Percentiles rank a stretch among this genome's conserved stretches.
Evolutionary conservation across 2,888 invertebrate species (phyloP).

Genomic region (Magallana nippona): DNA sequence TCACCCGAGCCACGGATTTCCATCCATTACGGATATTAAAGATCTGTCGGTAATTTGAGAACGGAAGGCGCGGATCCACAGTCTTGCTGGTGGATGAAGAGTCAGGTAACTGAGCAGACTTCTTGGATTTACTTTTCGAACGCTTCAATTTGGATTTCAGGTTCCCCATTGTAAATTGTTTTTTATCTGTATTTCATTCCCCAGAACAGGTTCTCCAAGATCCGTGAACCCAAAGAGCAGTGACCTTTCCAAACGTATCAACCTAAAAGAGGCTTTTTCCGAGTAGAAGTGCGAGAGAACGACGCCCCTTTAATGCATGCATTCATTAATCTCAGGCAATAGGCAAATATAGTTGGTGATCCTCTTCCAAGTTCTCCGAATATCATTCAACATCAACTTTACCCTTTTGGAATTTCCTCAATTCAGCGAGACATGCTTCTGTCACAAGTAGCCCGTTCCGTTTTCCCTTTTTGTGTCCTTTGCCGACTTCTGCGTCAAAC

Average conservation of each 20-base stretch:
- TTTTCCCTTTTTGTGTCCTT: not conserved
- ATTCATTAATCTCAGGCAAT: constrained; percentile 22
- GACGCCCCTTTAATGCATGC: constrained; percentile 25
- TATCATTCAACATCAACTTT: not conserved
- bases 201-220: not conserved
- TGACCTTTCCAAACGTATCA: constrained; percentile 13
- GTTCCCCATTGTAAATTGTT: constrained; percentile 56
- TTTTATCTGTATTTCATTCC: not conserved
- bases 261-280: constrained; percentile 17
- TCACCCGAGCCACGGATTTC: constrained; percentile 67
- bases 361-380: constrained; percentile 2
- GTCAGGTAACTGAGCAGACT: constrained; percentile 57
- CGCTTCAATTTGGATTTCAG: constrained; percentile 61
- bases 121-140: constrained; percentile 50
- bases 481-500: not conserved
- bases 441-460: not conserved
- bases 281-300: constrained; percentile 8
- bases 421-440: not conserved
- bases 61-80: constrained; percentile 73
- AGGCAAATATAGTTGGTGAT: not conserved
- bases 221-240: constrained; percentile 1
- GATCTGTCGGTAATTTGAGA: constrained; percentile 70
- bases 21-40: constrained; percentile 73
- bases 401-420: not conserved
- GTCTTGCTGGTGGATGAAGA: constrained; percentile 63